Evolutionary conservation across 92 coral and sea anemone species (phyloP).

Genomic region (Epizoanthus stellaris): DNA sequence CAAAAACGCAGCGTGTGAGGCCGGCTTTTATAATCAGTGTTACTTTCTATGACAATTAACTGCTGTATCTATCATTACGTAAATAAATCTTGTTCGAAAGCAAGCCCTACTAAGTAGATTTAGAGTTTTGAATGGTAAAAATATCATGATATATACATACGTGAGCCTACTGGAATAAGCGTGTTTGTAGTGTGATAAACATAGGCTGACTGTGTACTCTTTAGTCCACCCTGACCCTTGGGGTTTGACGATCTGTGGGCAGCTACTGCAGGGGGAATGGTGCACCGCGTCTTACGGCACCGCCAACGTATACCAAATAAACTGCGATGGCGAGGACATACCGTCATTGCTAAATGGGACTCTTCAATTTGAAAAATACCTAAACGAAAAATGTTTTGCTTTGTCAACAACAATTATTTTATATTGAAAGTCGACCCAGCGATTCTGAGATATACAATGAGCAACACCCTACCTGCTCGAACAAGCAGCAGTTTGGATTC

Average conservation of each 20-base stretch:
- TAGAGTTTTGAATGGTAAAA: too few relatives aligned
- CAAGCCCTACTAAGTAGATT: too few relatives aligned
- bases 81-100: too few relatives aligned
- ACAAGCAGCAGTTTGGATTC: conserved; percentile 56
- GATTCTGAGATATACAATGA: too few relatives aligned
- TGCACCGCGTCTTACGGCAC: conserved; percentile 32
- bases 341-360: conserved; percentile 31
- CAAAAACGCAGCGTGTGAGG: too few relatives aligned
- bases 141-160: conserved; percentile 17
- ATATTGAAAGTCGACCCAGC: too few relatives aligned
- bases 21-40: too few relatives aligned
- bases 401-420: neutral
- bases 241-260: conserved; percentile 21
- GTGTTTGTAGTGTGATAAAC: conserved; percentile 27
- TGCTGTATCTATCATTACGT: too few relatives aligned
- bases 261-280: conserved; percentile 19
- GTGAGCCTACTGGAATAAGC: conserved; percentile 50
- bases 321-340: conserved; percentile 50
- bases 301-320: conserved; percentile 45
- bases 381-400: conserved; percentile 1
- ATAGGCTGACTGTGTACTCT: conserved; percentile 48
- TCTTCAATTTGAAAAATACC: conserved; percentile 40
- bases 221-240: conserved; percentile 44
- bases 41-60: too few relatives aligned
- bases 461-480: conserved; percentile 50